These are phyloP conservation scores for Lasioglossum figueresi DNA, from an alignment of 2,888 invertebrate genomes.

Conservation along the genomic window DNA sequence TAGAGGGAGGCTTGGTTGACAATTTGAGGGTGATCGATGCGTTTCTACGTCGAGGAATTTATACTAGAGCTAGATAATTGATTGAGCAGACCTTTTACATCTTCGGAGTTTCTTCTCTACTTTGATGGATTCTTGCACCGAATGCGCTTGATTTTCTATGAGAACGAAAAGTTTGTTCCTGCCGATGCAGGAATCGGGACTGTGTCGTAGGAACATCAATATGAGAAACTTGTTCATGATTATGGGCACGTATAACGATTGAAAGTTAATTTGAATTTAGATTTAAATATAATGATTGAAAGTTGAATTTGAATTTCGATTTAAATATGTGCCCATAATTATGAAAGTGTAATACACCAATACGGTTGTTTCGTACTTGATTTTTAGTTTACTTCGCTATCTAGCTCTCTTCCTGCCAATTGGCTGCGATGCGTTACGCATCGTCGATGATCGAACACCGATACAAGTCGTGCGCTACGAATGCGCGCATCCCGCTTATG, in stretches of 20 bases:
- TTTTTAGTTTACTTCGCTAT: background rate
- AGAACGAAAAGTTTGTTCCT: too few relatives aligned
- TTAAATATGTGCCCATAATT: too few relatives aligned
- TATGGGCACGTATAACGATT: too few relatives aligned
- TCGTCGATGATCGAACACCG: slow-evolving; percentile 26
- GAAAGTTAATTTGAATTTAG: too few relatives aligned
- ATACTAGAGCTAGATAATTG: background rate
- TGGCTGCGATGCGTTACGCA: background rate
- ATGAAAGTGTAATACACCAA: too few relatives aligned
- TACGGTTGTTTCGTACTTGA: background rate
- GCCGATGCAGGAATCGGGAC: too few relatives aligned
- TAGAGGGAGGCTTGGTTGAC: too few relatives aligned
- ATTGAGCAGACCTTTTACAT: background rate
- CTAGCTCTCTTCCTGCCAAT: background rate
- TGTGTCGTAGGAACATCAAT: too few relatives aligned
- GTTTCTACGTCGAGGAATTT: background rate
- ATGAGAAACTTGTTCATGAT: too few relatives aligned
- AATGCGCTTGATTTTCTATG: background rate
- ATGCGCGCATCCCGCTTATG: slow-evolving; percentile 30
- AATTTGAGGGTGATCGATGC: background rate
- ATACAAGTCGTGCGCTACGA: slow-evolving; percentile 9
- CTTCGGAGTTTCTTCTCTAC: background rate
- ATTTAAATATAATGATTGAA: too few relatives aligned
- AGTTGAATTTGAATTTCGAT: too few relatives aligned
- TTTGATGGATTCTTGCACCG: background rate